Base-by-base conservation (phyloP, 35 echinoderm and acorn worm genomes). In the Ophiothrix spiculata region DNA sequence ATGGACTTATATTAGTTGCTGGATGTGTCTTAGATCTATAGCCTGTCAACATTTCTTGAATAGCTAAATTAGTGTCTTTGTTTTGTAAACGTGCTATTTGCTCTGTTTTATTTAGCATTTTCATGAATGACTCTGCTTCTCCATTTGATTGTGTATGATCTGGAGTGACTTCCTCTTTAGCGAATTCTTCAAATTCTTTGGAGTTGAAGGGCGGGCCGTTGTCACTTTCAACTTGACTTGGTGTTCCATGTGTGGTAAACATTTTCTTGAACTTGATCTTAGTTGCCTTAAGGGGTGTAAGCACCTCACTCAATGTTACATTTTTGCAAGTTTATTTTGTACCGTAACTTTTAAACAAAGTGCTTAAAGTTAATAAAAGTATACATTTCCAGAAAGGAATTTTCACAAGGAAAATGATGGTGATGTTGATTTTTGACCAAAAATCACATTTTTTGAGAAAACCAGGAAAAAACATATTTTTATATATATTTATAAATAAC, bases 51-150 rank as follows among this genome's bases (percentile, higher is more conserved):
- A 88, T 92, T 32, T 92, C 90, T 64, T 92, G 90, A 12, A 92
- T 83, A 33, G 90, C 64, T 35, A 39, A 19, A n/a, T 12, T 35
- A 1, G 28, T 42, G 37, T 87, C 73, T 84, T 17, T 37, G 36
- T 40, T 78, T 45, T 92, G 90, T 13, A 91, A 31, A 28, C 88
- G 79, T 21, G 79, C 78, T n/a, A 87, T 92, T 60, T 87, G 84
- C 60, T 92, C 90, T 21, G 31, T 85, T 40, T 78, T 81, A 73
- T 92, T 91, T 19, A 91, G 21, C 37, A 86, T 69, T 56, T 91
- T 86, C 90, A 91, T 91, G 77, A 91, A 91, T 36, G 76, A 81
- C 54, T 91, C 83, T 19, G 83, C 90, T 86, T 86, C 90, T 32
- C 90, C 90, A 32, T 91, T 86, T 16, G 84, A 86, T 1, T 81